Evolutionary conservation across 2,888 invertebrate species (phyloP).

Genomic region (Hedya salicella): DNA sequence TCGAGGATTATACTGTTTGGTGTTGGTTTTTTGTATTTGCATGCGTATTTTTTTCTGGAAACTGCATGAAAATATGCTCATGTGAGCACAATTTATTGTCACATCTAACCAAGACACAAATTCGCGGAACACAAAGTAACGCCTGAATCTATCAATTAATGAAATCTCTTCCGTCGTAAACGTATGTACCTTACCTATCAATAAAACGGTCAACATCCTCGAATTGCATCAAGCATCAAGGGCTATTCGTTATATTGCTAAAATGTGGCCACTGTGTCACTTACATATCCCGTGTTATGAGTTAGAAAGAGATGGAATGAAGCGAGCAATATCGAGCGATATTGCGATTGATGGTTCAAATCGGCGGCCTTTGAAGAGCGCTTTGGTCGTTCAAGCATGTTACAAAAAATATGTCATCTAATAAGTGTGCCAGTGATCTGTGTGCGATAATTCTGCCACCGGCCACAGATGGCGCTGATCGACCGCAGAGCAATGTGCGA

Average conservation of each 20-base stretch:
- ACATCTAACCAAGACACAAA: too few species aligned
- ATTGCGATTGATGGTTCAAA: slow-evolving; percentile 4
- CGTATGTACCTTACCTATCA: too few species aligned
- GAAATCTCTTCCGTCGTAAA: too few species aligned
- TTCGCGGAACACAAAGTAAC: too few species aligned
- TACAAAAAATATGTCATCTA: slow-evolving; percentile 47
- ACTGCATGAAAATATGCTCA: too few species aligned
- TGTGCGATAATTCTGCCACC: slow-evolving; percentile 68
- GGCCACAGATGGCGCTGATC: slow-evolving; percentile 52
- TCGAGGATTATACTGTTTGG: too few species aligned
- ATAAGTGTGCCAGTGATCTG: slow-evolving; percentile 56
- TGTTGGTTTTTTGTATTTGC: too few species aligned
- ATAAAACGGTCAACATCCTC: slow-evolving; percentile 4
- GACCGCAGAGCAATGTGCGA: slow-evolving; percentile 44
- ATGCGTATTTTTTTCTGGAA: too few species aligned
- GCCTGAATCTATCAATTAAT: too few species aligned
- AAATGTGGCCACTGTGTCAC: neutral
- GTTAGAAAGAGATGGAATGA: neutral
- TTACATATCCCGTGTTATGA: too few species aligned
- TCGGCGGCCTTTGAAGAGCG: neutral
- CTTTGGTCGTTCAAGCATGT: slow-evolving; percentile 15
- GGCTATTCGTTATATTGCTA: neutral
- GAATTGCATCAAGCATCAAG: neutral
- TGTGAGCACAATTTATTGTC: too few species aligned
- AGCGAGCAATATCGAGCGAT: neutral